Percentiles rank a stretch among this genome's conserved stretches.
Conservation (phyloP, 2,888 invertebrate species). For the Poecilus cupreus region DNA sequence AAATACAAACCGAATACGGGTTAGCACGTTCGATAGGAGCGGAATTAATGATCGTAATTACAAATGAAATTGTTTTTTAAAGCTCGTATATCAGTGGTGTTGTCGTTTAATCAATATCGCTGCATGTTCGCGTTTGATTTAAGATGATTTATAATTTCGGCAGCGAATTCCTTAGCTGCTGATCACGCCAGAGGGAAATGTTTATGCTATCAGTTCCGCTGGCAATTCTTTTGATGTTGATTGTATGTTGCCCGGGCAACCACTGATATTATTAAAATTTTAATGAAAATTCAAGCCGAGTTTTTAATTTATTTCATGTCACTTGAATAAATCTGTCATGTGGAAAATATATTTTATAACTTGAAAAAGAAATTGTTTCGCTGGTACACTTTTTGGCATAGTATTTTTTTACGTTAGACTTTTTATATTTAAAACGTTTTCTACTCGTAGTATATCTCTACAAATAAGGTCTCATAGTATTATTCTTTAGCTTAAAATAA, state of each 20-base stretch:
- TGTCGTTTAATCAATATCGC: constrained; percentile 54
- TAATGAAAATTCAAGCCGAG: constrained; percentile 15
- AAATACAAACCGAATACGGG: constrained; percentile 15
- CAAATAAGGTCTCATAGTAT: too few relatives aligned
- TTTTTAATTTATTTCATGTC: constrained; percentile 36
- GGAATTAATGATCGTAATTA: constrained; percentile 57
- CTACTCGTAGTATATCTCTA: too few relatives aligned
- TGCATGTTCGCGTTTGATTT: constrained; percentile 21
- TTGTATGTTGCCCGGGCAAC: background rate
- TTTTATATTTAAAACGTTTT: too few relatives aligned
- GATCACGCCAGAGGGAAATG: background rate
- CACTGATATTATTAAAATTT: background rate
- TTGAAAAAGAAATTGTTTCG: background rate
- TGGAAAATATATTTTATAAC: constrained; percentile 8
- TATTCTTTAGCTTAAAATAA: too few relatives aligned
- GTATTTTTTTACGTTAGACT: too few relatives aligned
- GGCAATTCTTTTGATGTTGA: background rate
- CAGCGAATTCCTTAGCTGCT: background rate
- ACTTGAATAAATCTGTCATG: constrained; percentile 34
- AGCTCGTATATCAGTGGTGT: constrained; percentile 53
- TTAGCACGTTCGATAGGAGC: constrained; percentile 32
- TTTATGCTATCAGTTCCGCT: background rate
- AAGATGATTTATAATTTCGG: background rate
- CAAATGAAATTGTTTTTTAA: constrained; percentile 59
- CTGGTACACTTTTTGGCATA: too few relatives aligned